Conservation (phyloP, 2,113 vertebrate species). For the Arenaria interpres region DNA sequence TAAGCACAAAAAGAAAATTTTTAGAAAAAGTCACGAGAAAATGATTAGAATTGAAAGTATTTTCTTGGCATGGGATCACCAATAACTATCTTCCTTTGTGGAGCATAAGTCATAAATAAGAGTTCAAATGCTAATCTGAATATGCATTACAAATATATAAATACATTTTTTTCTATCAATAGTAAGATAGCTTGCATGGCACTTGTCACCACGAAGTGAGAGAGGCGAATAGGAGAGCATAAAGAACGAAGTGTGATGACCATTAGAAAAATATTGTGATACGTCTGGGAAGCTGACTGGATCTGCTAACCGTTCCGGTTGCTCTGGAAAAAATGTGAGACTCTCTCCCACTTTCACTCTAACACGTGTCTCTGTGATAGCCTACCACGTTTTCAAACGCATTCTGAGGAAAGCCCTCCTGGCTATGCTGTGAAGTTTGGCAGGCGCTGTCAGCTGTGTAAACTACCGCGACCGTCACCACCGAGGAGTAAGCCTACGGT, state of each 20-base stretch:
- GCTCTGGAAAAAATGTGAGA: neutral
- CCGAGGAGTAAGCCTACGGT: neutral
- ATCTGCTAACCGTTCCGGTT: neutral
- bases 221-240: neutral
- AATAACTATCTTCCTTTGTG: neutral
- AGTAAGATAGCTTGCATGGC: neutral
- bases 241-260: neutral
- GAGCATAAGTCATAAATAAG: neutral
- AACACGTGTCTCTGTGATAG: accelerated
- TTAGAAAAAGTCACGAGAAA: neutral
- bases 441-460: accelerated
- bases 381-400: neutral
- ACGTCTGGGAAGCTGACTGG: neutral
- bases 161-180: neutral
- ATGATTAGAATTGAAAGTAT: neutral
- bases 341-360: neutral
- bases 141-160: neutral
- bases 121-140: neutral
- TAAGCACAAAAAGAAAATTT: neutral
- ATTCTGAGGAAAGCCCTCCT: neutral
- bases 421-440: neutral
- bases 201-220: neutral
- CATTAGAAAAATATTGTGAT: neutral
- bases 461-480: accelerated
- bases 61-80: neutral